Conservation (phyloP, 2,888 invertebrate species). For the Arge pagana region DNA sequence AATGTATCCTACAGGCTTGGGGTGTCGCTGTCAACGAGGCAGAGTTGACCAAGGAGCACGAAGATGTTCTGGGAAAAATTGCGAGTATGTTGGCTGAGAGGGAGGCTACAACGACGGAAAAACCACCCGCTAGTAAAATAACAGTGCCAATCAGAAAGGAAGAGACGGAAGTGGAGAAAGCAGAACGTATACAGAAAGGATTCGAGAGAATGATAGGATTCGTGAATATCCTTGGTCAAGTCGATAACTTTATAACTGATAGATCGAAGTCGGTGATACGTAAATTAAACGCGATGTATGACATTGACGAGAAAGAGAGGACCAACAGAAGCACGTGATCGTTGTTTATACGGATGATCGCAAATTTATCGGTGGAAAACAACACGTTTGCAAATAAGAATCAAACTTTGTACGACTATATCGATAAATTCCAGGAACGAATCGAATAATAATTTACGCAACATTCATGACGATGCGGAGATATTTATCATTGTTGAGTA, state of each 20-base stretch:
- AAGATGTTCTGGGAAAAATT: slow-evolving; percentile 34
- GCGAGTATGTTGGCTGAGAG: slow-evolving; percentile 24
- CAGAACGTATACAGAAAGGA: slow-evolving; percentile 56
- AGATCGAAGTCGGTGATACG: slow-evolving; percentile 55
- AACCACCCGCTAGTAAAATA: slow-evolving; percentile 39
- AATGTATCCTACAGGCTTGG: too few species aligned
- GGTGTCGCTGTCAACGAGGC: slow-evolving; percentile 18
- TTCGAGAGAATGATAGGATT: slow-evolving; percentile 61
- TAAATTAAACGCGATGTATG: slow-evolving; percentile 58
- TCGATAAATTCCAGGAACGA: too few species aligned
- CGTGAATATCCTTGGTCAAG: slow-evolving; percentile 60
- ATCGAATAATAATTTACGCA: too few species aligned
- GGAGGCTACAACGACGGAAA: background rate
- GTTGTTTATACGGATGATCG: too few species aligned
- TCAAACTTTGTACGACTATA: too few species aligned
- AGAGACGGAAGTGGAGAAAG: slow-evolving; percentile 49
- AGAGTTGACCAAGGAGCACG: slow-evolving; percentile 35
- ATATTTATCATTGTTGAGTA: too few species aligned
- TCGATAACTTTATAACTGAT: slow-evolving; percentile 60
- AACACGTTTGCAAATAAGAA: too few species aligned
- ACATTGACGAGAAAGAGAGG: slow-evolving; percentile 49
- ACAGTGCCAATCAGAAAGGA: slow-evolving; percentile 44
- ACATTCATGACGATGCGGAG: too few species aligned
- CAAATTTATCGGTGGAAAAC: too few species aligned
- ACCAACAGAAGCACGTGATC: slow-evolving; percentile 20